phyloP scores from a whole-genome alignment of 2,113 vertebrate species.

The Coregonus clupeaformis region DNA sequence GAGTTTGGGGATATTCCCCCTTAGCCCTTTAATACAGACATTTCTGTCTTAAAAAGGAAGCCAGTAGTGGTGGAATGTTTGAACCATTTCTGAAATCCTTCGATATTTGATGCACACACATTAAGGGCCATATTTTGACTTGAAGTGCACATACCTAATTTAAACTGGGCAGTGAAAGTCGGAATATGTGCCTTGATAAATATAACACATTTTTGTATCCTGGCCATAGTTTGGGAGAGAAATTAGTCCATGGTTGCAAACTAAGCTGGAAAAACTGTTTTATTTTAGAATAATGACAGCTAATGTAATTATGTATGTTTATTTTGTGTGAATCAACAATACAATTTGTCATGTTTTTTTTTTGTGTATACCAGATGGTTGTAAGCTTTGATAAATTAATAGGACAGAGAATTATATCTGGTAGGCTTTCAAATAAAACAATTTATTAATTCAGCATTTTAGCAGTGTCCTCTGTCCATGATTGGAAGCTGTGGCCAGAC shows the following conservation, averaged over 20 bases:
- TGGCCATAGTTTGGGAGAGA: not conserved
- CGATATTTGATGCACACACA: too few species aligned
- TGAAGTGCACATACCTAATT: not conserved
- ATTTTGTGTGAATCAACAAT: constrained; percentile 43
- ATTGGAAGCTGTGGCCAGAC: too few species aligned
- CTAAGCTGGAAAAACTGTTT: too few species aligned
- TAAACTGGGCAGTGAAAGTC: constrained; percentile 3
- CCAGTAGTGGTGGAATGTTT: too few species aligned
- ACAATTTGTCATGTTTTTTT: constrained; percentile 14
- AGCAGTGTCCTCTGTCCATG: not conserved
- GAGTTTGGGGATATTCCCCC: not conserved
- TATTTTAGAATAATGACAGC: not conserved
- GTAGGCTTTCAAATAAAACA: constrained; percentile 68
- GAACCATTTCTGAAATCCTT: too few species aligned
- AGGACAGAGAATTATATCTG: constrained; percentile 38
- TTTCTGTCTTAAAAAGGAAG: too few species aligned
- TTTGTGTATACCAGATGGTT: constrained; percentile 51
- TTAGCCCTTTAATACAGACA: too few species aligned
- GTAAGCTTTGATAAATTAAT: constrained; percentile 57
- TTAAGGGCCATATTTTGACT: constrained; percentile 11
- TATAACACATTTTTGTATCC: too few species aligned
- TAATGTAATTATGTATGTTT: constrained; percentile 22
- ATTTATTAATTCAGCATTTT: constrained; percentile 55
- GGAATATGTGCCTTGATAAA: constrained; percentile 7
- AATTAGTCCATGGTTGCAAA: constrained; percentile 30